Base-by-base conservation (phyloP, 35 echinoderm and acorn worm genomes). In the Hemicentrotus pulcherrimus region DNA sequence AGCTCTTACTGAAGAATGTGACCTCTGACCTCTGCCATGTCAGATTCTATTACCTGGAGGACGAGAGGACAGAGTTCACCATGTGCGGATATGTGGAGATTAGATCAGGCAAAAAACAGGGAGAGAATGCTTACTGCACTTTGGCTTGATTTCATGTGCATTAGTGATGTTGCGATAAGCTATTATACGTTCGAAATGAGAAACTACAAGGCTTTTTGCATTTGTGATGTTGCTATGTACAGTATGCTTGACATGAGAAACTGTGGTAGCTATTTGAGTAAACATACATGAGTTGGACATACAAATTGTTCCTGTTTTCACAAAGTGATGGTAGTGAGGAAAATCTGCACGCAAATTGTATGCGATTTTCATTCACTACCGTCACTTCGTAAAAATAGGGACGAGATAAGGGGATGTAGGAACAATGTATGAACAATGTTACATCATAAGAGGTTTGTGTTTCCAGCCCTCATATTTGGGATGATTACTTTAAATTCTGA, bases 21-120 rank as follows among this genome's bases (percentile, higher is more conserved):
- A 90, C 88, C 88, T 41, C 46, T 90, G 88, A 90, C 88, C 88
- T 90, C 46, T 46, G 28, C 46, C 46, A 90, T 90, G 88, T 90
- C 88, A 90, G 88, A 45, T 47, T 47, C 88, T 90, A 90, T 90
- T 90, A 90, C 32, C 88, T 47, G 32, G 88, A 33, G 32, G 32
- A 90, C 3, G n/a, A 45, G 88, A 90, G 46, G 46, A 45, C 32
- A 90, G 19, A n/a, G 65, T 78, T 78, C 65, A 78, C 65, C 65
- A 78, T 78, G 65, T 78, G 65, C 22, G 65, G 19, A 78, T 78
- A 78, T 78, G 28, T 78, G 65, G 65, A 78, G 65, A 78, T 78
- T 78, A 78, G 65, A 78, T 78, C 65, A 78, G 19, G 22, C 65
- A 22, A 22, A 11, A 16, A 78, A 78, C 6, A 8, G 24, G 65